These are phyloP conservation scores for Heliconius sara DNA, from an alignment of 2,888 invertebrate genomes.

Conservation along the genomic window DNA sequence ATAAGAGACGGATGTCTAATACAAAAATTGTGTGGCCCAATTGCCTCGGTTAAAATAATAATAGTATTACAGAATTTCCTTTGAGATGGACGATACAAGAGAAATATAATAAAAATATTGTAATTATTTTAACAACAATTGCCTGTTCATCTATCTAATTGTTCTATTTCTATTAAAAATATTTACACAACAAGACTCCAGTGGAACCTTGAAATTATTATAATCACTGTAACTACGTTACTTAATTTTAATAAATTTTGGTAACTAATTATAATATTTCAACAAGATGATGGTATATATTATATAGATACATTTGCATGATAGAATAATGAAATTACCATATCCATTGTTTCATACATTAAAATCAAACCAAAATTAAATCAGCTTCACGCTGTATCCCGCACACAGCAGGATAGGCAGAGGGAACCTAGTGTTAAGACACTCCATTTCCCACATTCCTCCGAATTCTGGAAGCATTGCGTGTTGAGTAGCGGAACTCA, in stretches of 20 bases:
- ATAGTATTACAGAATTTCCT: conserved; percentile 15
- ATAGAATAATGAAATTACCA: not conserved
- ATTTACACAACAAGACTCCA: conserved; percentile 13
- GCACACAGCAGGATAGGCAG: too few species aligned
- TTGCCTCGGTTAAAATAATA: not conserved
- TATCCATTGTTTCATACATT: not conserved
- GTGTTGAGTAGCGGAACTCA: too few species aligned
- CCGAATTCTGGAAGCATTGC: too few species aligned
- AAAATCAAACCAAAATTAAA: too few species aligned
- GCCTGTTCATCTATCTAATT: conserved; percentile 12
- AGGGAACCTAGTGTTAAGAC: too few species aligned
- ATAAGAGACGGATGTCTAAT: too few species aligned
- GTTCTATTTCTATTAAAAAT: conserved; percentile 14
- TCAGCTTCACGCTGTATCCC: too few species aligned
- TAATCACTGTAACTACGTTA: conserved; percentile 8
- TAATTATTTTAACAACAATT: conserved; percentile 3
- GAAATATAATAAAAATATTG: conserved; percentile 7
- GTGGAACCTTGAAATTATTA: conserved; percentile 9
- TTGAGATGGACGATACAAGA: not conserved
- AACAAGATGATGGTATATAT: not conserved
- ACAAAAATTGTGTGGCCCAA: not conserved
- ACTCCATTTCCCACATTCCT: too few species aligned
- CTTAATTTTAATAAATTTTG: conserved; percentile 8
- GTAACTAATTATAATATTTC: conserved; percentile 13
- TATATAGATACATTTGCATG: not conserved